These are phyloP conservation scores for Machimus rusticus DNA, from an alignment of 2,888 invertebrate species.

Conservation along the genomic window DNA sequence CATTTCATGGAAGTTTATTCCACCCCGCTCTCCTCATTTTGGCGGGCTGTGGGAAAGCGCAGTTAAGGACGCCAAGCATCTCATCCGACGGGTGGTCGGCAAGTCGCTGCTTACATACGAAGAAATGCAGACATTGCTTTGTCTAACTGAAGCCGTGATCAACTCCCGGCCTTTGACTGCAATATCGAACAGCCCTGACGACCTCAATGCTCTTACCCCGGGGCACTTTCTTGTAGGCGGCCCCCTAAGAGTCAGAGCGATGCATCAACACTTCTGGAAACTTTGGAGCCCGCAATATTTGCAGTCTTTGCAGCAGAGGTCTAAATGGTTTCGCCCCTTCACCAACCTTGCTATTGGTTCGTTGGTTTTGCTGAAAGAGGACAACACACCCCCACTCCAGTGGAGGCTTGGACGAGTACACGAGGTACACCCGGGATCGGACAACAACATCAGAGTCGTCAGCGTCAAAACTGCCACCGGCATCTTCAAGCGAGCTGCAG, in stretches of 20 bases:
- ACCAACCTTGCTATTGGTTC: background rate
- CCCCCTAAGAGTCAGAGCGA: background rate
- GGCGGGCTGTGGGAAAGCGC: background rate
- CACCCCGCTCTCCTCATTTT: background rate
- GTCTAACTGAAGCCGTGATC: background rate
- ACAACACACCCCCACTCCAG: background rate
- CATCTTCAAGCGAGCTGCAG: background rate
- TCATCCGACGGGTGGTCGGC: background rate
- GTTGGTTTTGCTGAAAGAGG: background rate
- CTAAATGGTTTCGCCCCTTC: background rate
- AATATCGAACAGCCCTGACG: background rate
- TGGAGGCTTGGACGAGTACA: background rate
- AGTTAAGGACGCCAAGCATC: background rate
- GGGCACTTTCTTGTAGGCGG: background rate
- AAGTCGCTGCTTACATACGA: background rate
- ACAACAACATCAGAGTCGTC: background rate
- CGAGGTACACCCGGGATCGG: background rate
- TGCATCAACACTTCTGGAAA: background rate
- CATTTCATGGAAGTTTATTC: background rate
- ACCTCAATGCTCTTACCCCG: background rate
- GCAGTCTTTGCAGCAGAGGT: background rate
- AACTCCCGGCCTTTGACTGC: background rate
- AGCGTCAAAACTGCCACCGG: background rate
- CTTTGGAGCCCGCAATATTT: background rate
- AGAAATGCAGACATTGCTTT: background rate